phyloP scores from a whole-genome alignment of 2,797 vertebrate species.

The Sebastiscus tertius region DNA sequence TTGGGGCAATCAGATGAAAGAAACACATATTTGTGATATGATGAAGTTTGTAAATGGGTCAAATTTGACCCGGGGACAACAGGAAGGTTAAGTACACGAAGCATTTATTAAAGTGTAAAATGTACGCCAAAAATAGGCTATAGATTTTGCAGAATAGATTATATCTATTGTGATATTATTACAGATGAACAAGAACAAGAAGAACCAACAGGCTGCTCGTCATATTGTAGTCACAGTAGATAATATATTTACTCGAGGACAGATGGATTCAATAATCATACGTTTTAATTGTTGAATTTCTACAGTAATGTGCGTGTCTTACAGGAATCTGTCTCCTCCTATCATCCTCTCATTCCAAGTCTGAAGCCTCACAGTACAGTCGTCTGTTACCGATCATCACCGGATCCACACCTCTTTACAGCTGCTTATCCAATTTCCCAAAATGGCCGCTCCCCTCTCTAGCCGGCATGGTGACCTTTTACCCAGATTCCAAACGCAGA shows the following conservation, averaged over 20 bases:
- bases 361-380: neutral
- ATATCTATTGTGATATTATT: neutral
- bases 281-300: conserved; percentile 5
- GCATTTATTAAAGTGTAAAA: neutral
- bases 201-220: neutral
- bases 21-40: no score
- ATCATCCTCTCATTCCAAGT: neutral
- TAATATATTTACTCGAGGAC: neutral
- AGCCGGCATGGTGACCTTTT: conserved; percentile 74
- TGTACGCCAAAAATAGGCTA: neutral
- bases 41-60: no score
- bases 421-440: conserved; percentile 69
- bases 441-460: conserved; percentile 63
- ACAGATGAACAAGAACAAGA: neutral
- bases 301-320: neutral
- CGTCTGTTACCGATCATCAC: conserved; percentile 20
- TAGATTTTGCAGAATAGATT: neutral
- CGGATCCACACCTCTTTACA: conserved; percentile 53
- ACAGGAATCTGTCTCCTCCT: neutral
- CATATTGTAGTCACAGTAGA: neutral
- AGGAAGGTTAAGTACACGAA: neutral
- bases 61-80: no score
- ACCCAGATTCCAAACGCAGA: conserved; percentile 79
- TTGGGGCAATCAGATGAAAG: no score
- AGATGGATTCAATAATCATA: conserved; percentile 13